These are phyloP conservation scores for Ochotona princeps DNA, from an alignment of 2,113 vertebrate species.

Conservation along the genomic window DNA sequence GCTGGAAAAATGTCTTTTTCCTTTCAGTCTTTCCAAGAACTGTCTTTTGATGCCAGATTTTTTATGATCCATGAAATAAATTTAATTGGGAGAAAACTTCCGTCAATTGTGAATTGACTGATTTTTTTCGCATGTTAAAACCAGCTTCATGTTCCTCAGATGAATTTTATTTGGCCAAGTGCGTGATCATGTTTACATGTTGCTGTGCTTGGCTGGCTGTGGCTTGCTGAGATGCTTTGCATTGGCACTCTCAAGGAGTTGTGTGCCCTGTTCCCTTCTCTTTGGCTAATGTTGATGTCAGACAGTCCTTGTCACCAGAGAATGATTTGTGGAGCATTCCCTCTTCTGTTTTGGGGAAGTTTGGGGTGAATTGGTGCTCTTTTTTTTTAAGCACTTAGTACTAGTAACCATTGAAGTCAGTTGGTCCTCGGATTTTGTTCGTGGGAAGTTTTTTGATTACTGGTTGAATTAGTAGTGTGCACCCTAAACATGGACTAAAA, in stretches of 20 bases:
- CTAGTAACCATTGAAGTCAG: neutral
- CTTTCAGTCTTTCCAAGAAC: conserved; percentile 18
- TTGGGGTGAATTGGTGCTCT: neutral
- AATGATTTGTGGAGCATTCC: neutral
- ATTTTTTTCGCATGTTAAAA: conserved; percentile 31
- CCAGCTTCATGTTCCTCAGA: neutral
- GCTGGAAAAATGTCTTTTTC: conserved; percentile 39
- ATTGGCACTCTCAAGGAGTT: neutral
- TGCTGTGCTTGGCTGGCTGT: neutral
- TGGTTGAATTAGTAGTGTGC: conserved; percentile 10
- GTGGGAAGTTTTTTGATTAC: conserved; percentile 4
- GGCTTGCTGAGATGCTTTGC: conserved; percentile 7
- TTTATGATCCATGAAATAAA: conserved; percentile 48
- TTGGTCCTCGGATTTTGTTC: conserved; percentile 9
- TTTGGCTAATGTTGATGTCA: conserved; percentile 26
- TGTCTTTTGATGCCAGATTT: conserved; percentile 16
- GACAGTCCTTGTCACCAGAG: neutral
- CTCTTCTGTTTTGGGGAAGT: neutral
- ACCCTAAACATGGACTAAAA: neutral
- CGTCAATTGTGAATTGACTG: neutral
- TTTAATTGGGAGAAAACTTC: neutral
- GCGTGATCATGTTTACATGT: neutral
- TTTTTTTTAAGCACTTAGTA: conserved; percentile 11
- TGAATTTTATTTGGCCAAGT: conserved; percentile 22
- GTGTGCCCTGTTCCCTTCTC: neutral